Percentiles rank a stretch among this genome's conserved stretches.
phyloP scores from a whole-genome alignment of 2,888 invertebrate genomes.

The Adelognathus sp. region DNA sequence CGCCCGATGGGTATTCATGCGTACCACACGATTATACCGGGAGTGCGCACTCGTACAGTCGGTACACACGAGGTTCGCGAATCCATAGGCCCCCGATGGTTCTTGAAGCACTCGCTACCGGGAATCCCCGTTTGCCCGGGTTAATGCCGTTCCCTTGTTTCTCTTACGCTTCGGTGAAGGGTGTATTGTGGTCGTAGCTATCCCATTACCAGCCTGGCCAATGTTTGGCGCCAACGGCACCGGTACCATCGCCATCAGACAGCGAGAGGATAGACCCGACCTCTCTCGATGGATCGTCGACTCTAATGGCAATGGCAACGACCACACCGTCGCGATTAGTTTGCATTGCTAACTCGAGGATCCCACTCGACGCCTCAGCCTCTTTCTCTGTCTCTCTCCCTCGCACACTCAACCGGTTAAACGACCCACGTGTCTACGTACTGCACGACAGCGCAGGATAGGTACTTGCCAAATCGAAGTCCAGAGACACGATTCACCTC shows the following conservation, averaged over 20 bases:
- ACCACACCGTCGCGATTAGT: slow-evolving; percentile 62
- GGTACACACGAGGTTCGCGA: slow-evolving; percentile 47
- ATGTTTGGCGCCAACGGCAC: slow-evolving; percentile 67
- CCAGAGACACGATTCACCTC: slow-evolving; percentile 6
- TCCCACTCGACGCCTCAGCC: slow-evolving; percentile 57
- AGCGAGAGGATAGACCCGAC: slow-evolving; percentile 19
- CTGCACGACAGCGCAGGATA: slow-evolving; percentile 2
- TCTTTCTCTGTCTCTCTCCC: slow-evolving; percentile 55
- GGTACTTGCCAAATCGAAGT: slow-evolving; percentile 32
- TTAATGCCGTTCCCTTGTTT: slow-evolving; percentile 80
- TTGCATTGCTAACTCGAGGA: slow-evolving; percentile 58
- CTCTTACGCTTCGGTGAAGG: slow-evolving; percentile 78
- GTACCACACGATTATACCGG: slow-evolving; percentile 47
- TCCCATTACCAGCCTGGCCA: slow-evolving; percentile 60
- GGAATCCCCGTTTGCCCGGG: slow-evolving; percentile 70
- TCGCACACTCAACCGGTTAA: too few species aligned
- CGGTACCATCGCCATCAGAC: slow-evolving; percentile 35
- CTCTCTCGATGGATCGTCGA: slow-evolving; percentile 42
- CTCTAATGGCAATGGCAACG: slow-evolving; percentile 45
- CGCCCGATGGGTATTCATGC: slow-evolving; percentile 65
- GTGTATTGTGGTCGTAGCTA: slow-evolving; percentile 76
- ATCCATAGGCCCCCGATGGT: slow-evolving; percentile 56
- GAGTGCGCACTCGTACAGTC: slow-evolving; percentile 34
- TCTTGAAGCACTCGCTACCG: slow-evolving; percentile 68
- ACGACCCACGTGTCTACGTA: slow-evolving; percentile 17